Evolutionary conservation across 2,888 invertebrate species (phyloP), one percentile per base, ranked within the genome.

Genomic region (Polyploca ridens): DNA sequence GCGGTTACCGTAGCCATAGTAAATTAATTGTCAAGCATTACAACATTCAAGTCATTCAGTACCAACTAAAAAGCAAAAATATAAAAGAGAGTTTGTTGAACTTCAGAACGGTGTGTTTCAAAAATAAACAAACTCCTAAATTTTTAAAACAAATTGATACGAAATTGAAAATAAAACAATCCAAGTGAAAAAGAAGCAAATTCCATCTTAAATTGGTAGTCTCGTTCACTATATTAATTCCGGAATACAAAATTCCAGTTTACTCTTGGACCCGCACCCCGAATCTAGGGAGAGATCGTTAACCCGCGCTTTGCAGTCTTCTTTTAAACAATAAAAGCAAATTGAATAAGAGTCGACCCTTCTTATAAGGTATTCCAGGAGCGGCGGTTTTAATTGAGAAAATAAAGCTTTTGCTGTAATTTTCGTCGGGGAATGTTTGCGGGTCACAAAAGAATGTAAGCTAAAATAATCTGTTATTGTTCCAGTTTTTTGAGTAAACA

Each of bases 321-420:
- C 85, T 84, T 86, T 84, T 78, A 82, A 85, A 86, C 84, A 86
- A 85, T 85, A 85, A 87, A 87, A 85, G 78, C 81, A 85, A 87
- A 86, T 87, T 85, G 85, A 84, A 85, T 85, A 84, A 82, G 76
- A 79, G 74, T 76, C 73, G 69, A 72, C 80, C 78, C 77, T 78
- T 74, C 75, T 77, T 77, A 75, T 74, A 77, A 79, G 76, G 78
- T 81, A 82, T 81, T 80, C 77, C 71, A 70, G 71, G 70, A 74
- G 72, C 76, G 74, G 72, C 64, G 66, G 70, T 79, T 82, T 81
- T 83, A 82, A 84, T 84, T 82, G 80, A 77, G 79, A 80, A 81
- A 79, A 79, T 79, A 79, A 81, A 79, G 74, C 66, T 70, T 67
- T 68, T 66, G 71, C 64, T 72, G 69, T 71, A 75, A 75, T 77